Evolutionary conservation across 2,888 invertebrate genomes (phyloP).

Genomic region (Neoaliturus tenellus): DNA sequence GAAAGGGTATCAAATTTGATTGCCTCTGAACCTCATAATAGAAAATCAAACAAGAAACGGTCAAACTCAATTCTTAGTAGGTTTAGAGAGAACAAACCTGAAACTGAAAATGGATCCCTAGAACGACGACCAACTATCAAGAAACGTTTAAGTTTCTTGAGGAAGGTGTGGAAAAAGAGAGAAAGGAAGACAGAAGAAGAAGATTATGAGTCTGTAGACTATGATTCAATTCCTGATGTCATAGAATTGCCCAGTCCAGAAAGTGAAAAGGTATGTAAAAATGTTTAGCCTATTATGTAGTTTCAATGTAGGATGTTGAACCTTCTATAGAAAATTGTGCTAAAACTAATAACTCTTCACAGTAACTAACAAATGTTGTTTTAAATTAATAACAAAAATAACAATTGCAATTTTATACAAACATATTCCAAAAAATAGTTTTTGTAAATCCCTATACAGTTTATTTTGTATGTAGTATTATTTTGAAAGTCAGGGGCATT

Average conservation of each 20-base stretch:
- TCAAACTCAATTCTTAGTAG: slow-evolving; percentile 65
- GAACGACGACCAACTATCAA: slow-evolving; percentile 56
- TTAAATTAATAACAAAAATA: no score
- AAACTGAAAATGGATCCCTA: slow-evolving; percentile 42
- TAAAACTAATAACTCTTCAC: no score
- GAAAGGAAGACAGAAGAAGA: slow-evolving; percentile 62
- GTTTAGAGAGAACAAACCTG: slow-evolving; percentile 53
- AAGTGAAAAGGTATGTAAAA: slow-evolving; percentile 62
- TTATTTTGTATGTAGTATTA: no score
- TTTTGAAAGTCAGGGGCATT: no score
- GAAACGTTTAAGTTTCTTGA: slow-evolving; percentile 63
- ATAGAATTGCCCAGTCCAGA: slow-evolving; percentile 60
- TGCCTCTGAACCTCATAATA: background rate
- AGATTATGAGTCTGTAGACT: slow-evolving; percentile 51
- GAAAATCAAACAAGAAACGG: slow-evolving; percentile 66
- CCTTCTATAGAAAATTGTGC: no score
- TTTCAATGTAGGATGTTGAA: no score
- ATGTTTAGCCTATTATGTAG: no score
- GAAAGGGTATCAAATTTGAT: slow-evolving; percentile 11
- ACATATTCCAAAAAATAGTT: no score
- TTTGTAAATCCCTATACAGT: no score
- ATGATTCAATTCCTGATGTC: slow-evolving; percentile 52
- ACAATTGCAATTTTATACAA: no score
- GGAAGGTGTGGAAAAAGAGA: slow-evolving; percentile 63
- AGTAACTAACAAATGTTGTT: no score